A percentile compares a stretch with the other conserved stretches of the same genome.
Evolutionary conservation across 2,888 invertebrate species (phyloP).

Genomic region (Trachelus tabidus): DNA sequence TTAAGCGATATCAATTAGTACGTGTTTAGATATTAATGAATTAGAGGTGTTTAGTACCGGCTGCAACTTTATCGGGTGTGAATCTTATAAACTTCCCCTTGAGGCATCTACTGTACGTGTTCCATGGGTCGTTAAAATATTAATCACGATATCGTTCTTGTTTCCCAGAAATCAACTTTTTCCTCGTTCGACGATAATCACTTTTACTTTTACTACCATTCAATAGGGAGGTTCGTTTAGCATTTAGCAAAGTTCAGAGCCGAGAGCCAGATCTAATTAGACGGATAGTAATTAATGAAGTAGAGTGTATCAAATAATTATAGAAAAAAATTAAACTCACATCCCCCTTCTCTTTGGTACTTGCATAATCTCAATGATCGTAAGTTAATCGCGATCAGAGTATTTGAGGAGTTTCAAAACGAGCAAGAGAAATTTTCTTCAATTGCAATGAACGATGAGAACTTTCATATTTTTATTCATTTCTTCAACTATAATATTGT

Average conservation of each 20-base stretch:
- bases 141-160: neutral
- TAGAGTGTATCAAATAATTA: neutral
- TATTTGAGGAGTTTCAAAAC: neutral
- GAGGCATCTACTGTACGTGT: neutral
- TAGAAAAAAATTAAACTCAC: neutral
- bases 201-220: neutral
- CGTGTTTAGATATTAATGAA: conserved; percentile 41
- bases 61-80: conserved; percentile 32
- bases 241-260: neutral
- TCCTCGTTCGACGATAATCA: neutral
- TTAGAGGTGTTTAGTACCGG: conserved; percentile 31
- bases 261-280: neutral
- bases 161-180: neutral
- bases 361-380: neutral
- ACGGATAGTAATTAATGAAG: neutral
- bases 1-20: conserved; percentile 45
- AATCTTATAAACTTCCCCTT: conserved; percentile 26
- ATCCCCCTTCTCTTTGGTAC: neutral
- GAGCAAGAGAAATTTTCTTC: neutral
- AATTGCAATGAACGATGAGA: neutral
- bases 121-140: neutral
- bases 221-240: neutral
- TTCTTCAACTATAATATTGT: neutral
- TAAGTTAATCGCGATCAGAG: neutral
- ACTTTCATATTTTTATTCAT: neutral